phyloP scores from a whole-genome alignment of 2,888 invertebrate species.

The Magallana nippona region DNA sequence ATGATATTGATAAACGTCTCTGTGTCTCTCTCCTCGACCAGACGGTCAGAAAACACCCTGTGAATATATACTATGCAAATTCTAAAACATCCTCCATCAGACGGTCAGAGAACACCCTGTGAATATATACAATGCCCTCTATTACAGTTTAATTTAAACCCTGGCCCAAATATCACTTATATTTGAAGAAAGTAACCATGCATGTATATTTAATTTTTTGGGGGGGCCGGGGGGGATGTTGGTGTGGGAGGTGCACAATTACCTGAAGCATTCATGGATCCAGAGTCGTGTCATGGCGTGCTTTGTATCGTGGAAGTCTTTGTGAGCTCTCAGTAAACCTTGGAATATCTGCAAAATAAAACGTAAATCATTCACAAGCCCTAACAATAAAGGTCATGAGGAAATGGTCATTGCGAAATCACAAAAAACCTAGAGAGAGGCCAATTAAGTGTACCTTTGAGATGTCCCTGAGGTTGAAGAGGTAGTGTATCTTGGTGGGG shows the following conservation, averaged over 20 bases:
- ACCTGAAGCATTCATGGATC: slow-evolving; percentile 89
- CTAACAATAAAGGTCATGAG: neutral
- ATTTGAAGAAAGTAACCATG: neutral
- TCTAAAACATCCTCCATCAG: slow-evolving; percentile 78
- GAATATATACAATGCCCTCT: slow-evolving; percentile 16
- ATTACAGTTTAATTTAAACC: no score
- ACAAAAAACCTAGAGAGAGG: neutral
- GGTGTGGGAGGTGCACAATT: neutral
- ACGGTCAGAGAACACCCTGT: slow-evolving; percentile 90
- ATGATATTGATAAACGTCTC: slow-evolving; percentile 88
- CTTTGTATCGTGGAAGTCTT: slow-evolving; percentile 88
- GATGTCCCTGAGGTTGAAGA: slow-evolving; percentile 85
- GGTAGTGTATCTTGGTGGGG: slow-evolving; percentile 80
- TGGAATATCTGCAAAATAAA: slow-evolving; percentile 82
- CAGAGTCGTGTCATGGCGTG: slow-evolving; percentile 88
- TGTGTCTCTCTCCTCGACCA: slow-evolving; percentile 89
- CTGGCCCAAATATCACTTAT: neutral
- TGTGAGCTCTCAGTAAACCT: slow-evolving; percentile 89
- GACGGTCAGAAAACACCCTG: slow-evolving; percentile 90
- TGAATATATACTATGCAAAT: neutral
- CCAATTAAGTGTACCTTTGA: slow-evolving; percentile 84
- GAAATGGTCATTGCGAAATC: neutral
- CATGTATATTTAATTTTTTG: neutral
- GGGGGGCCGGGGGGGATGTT: neutral
- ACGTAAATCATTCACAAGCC: no score